Base-by-base conservation (phyloP, 1,140 invertebrate genomes). In the Temnothorax longispinosus region DNA sequence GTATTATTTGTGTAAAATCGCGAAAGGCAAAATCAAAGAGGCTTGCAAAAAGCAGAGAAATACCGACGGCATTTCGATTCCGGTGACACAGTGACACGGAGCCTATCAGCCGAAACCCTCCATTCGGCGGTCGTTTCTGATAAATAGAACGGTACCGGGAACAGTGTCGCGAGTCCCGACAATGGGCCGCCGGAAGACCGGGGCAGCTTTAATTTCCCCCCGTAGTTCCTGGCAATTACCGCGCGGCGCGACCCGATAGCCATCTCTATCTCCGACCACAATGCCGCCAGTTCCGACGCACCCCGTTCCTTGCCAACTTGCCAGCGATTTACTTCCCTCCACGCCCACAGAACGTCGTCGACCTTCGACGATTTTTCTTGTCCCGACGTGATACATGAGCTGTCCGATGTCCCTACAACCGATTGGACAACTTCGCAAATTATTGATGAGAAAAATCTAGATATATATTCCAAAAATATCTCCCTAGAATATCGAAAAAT, bases 151-250 rank as follows among this genome's bases (percentile, higher is more conserved):
- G 90, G 86, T 91, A 88, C 91, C 85, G 90, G 84, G 91, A 90
- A 90, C 91, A 88, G 85, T 93, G 92, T 93, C 93, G 90, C 93
- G 90, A 91, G 80, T 86, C 85, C 64, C 90, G 89, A 94, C 93
- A 94, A 94, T 94, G 92, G 90, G 85, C 90, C 89, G 89, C 92
- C 93, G 94, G 94, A 94, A 94, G 94, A 94, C 85, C 92, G 92
- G 92, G 92, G 91, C 92, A 94, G 93, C 94, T 94, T 94, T 94
- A 94, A 94, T 94, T 94, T 94, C 94, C 94, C 91, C 94, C 89
- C 91, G 91, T 90, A 94, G 94, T 94, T 94, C 94, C 93, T 94
- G 92, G 93, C 93, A 94, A 94, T 94, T 94, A 94, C 93, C 91
- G 91, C 93, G 93, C 93, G 90, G 86, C 91, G 90, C 91, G 92